Base-by-base conservation (phyloP, 2,888 invertebrate genomes). In the Drosophila borealis region DNA sequence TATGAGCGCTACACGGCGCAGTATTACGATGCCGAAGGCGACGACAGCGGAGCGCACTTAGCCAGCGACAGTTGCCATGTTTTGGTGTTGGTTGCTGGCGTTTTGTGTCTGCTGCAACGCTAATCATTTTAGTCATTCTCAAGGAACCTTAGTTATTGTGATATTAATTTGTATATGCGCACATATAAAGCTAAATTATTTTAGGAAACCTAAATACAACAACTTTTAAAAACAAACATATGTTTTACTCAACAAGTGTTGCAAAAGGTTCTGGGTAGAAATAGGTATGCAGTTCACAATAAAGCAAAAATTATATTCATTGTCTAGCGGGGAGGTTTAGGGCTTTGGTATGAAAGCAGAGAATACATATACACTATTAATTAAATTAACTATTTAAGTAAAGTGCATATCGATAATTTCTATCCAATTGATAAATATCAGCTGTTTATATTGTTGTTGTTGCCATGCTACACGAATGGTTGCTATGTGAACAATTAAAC, bases 1-100 rank as follows among this genome's bases (percentile, higher is more conserved):
- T 92, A 87, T 54, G 89, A 90, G 0, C 86, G 88, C 4, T 92
- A 91, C 63, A 34, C 80, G 4, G 60, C 70, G 1, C 71, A 81
- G 14, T 86, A 87, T 65, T 92, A 91, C 62, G 71, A 67, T 44
- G 66, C 55, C 17, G 49, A 66, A 9, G 70, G 42, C n/a, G 51
- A 48, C 8, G 37, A 54, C 29, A 80, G 60, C 51, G 66, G 51
- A 11, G 61, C 63, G 8, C 45, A 37, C 1, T 17, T n/a, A 10
- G 37, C 33, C 21, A 29, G 48, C 29, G 54, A 6, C 25, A 17
- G 14, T 2, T 19, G 19, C 42, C 6, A 64, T 54, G 10, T 62
- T 14, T 34, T 75, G n/a, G 8, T 78, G 13, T 10, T 68, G 6
- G 39, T 53, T 41, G 48, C 53, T 13, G 10, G n/a, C n/a, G 41